Percentiles rank a stretch among this genome's conserved stretches.
Conservation (phyloP, 2,797 vertebrate species). For the Enteromius argenteus region DNA sequence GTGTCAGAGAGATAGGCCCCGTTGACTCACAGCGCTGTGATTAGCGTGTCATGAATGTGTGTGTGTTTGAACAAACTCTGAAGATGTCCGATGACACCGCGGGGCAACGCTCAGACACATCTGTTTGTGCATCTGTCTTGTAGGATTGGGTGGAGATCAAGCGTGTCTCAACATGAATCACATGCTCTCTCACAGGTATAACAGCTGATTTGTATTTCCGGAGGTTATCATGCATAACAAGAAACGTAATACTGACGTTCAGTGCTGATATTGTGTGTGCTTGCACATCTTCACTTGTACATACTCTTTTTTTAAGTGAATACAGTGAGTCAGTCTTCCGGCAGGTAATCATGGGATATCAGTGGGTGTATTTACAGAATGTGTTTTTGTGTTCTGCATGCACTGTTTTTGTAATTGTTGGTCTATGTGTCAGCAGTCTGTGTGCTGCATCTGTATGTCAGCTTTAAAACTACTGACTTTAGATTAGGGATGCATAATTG, state of each 20-base stretch:
- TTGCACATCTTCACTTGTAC: background rate
- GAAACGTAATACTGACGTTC: background rate
- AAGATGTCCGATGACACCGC: constrained; percentile 26
- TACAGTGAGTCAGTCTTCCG: background rate
- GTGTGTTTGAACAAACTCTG: constrained; percentile 6
- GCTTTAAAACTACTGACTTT: background rate
- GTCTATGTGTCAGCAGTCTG: background rate
- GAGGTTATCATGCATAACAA: background rate
- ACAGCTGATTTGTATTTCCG: background rate
- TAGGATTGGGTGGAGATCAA: constrained; percentile 45
- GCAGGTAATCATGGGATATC: background rate
- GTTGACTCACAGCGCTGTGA: constrained; percentile 64
- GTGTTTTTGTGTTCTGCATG: background rate
- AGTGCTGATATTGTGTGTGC: background rate
- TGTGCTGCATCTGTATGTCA: background rate
- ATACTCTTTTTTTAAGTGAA: background rate
- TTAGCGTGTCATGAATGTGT: constrained; percentile 33
- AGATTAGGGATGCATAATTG: background rate
- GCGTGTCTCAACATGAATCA: background rate
- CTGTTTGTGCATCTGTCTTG: constrained; percentile 59
- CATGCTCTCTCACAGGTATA: background rate
- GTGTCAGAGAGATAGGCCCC: constrained; percentile 64
- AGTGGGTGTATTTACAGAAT: background rate
- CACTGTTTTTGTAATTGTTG: background rate
- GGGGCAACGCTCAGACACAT: constrained; percentile 56